These are phyloP conservation scores for Bubalus kerabau DNA, from an alignment of 2,113 vertebrate species.

Conservation along the genomic window DNA sequence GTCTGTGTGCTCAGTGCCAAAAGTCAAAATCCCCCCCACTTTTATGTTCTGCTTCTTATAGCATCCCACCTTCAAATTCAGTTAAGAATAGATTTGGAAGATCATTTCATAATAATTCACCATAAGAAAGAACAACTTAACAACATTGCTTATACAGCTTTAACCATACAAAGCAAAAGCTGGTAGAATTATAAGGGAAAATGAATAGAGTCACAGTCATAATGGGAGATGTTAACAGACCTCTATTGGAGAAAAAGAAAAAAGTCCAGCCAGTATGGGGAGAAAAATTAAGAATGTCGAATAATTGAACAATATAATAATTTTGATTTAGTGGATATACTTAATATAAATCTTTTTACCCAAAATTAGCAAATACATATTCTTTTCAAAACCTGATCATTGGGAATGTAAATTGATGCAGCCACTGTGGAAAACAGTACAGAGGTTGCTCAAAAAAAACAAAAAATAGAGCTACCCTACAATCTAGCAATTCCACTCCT, in stretches of 20 bases:
- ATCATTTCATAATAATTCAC: neutral
- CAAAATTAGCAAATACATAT: neutral
- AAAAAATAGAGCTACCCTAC: too few relatives aligned
- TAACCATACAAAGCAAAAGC: neutral
- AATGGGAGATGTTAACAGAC: neutral
- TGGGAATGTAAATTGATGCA: too few relatives aligned
- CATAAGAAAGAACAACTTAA: neutral
- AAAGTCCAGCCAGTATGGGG: neutral
- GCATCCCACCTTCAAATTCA: neutral
- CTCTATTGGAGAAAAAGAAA: neutral
- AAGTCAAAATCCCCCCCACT: neutral
- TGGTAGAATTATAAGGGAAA: neutral
- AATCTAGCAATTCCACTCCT: too few relatives aligned
- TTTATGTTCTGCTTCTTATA: neutral
- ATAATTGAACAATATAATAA: neutral
- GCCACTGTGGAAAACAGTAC: too few relatives aligned
- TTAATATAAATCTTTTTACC: neutral
- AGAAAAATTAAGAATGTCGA: neutral
- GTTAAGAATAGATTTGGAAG: neutral
- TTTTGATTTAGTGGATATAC: neutral
- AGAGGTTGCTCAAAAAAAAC: too few relatives aligned
- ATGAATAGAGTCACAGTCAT: neutral
- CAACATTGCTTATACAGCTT: neutral
- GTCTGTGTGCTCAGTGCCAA: neutral
- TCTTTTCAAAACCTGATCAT: neutral